Evolutionary conservation across 2,113 vertebrate genomes (phyloP), one percentile per base, ranked within the genome.

Genomic region (Sakesphorus luctuosus): DNA sequence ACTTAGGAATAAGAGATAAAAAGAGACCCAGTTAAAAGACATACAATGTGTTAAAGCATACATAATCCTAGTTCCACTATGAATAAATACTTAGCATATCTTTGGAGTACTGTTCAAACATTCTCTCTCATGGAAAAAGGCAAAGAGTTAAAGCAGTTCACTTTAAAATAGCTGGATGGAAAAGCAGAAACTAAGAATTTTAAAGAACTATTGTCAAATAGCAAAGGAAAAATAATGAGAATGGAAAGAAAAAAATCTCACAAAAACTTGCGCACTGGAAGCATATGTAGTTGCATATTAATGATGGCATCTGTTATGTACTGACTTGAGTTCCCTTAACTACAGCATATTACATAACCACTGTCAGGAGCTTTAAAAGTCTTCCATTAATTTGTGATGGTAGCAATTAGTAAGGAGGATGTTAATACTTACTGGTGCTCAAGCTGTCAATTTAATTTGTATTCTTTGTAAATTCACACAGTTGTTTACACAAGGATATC

Each of bases 371-470:
- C 97, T 84, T 97, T 96, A 93, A 98, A 98, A 98, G 87, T 8
- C 96, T 96, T 94, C 95, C 94, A 96, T 97, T 98, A 97, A 98
- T 98, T 97, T 97, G 95, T 79, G 86, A 62, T 96, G 92, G 97
- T 92, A 98, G 97, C 96, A 98, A 98, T 98, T 98, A 98, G 94
- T 90, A 97, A 95, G 72, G 55, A 96, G 78, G 80, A 81, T 97
- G 86, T 90, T 97, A 95, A 96, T 87, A 90, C 49, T 97, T 87
- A 83, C 74, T 95, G 93, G 82, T 89, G 86, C 84, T 94, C 97
- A 97, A 97, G 95, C 95, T 98, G 97, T 96, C 95, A 91, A 49
- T 90, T 95, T 94, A 82, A 88, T 97, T 81, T 85, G n/a, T 35
- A 75, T 58, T 88, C 87, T 91, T 91, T 92, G 53, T 84, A 96